Evolutionary conservation across 2,888 invertebrate genomes (phyloP), one percentile per base, ranked within the genome.

Genomic region (Tortricodes alternella): DNA sequence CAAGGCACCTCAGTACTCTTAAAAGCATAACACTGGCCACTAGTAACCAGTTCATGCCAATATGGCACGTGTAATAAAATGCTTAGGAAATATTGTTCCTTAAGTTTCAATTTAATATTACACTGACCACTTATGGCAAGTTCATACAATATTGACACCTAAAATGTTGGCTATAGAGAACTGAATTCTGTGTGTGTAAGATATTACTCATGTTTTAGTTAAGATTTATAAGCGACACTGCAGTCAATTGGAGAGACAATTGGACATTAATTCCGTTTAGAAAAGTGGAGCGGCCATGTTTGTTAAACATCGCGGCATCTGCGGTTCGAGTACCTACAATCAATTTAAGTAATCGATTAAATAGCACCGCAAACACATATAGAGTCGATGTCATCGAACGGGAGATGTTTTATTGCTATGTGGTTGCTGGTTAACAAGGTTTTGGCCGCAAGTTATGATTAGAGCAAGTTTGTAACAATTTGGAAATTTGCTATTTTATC

Each of bases 181-280:
- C 34, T 29, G 66, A 66, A 66, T 67, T 60, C 34, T 4, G 35
- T 37, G 35, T 19, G 18, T 2, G 18, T 15, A 8, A 37, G 46
- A 18, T 46, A 44, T 52, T 52, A 52, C 44, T 57, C 52, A 58
- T 65, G 73, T 70, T 82, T 85, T 81, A 86, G 84, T 88, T 85
- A 80, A 86, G 88, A 87, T 87, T 88, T 87, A 87, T 86, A 79
- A 65, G 77, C 69, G 76, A 73, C 79, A 70, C 61, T 50, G 53
- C 27, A 67, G 66, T 64, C 73, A 72, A 74, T 71, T 73, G 70
- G 63, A 67, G 66, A 68, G 74, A 81, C 85, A 86, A 85, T 87
- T 85, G 87, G 68, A 67, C 71, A 78, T 79, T 88, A 86, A 83
- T 88, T 83, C 83, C 83, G 84, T 85, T 84, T 85, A 76, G 80